These are phyloP conservation scores for Parnassius orleans DNA, from an alignment of 2,888 invertebrate species.

Conservation along the genomic window DNA sequence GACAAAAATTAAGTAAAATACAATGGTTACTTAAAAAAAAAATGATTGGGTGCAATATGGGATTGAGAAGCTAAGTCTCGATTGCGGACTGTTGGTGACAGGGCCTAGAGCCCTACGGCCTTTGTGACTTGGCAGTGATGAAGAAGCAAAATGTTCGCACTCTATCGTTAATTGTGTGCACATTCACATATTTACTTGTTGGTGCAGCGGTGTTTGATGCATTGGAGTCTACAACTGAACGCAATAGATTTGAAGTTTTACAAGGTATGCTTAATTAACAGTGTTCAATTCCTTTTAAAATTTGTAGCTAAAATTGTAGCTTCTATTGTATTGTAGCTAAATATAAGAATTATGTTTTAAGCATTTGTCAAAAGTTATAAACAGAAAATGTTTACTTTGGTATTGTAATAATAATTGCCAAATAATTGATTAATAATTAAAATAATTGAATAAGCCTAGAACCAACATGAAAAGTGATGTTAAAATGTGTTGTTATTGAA, in stretches of 20 bases:
- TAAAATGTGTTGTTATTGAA: too few species aligned
- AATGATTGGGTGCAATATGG: conserved; percentile 40
- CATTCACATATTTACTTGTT: conserved; percentile 99
- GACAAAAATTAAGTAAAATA: conserved; percentile 26
- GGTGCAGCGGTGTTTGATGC: conserved; percentile 99
- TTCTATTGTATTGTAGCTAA: too few species aligned
- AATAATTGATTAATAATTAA: too few species aligned
- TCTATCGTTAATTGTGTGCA: conserved; percentile 99
- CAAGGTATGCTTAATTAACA: conserved; percentile 81
- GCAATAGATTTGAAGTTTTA: conserved; percentile 92
- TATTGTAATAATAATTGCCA: too few species aligned
- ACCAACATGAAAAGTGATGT: too few species aligned
- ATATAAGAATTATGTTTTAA: too few species aligned
- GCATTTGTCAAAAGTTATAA: too few species aligned
- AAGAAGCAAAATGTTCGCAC: conserved; percentile 99
- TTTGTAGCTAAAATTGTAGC: too few species aligned
- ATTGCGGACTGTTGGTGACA: conserved; percentile 41
- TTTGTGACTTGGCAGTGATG: conserved; percentile 84
- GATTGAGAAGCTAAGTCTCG: conserved; percentile 44
- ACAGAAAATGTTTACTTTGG: too few species aligned
- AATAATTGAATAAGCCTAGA: too few species aligned
- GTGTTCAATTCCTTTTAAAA: too few species aligned
- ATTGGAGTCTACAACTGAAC: conserved; percentile 98
- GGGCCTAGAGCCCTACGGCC: conserved; percentile 67
- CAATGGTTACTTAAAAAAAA: conserved; percentile 56